Conservation (phyloP, 1,140 invertebrate species). For the Cherax quadricarinatus region DNA sequence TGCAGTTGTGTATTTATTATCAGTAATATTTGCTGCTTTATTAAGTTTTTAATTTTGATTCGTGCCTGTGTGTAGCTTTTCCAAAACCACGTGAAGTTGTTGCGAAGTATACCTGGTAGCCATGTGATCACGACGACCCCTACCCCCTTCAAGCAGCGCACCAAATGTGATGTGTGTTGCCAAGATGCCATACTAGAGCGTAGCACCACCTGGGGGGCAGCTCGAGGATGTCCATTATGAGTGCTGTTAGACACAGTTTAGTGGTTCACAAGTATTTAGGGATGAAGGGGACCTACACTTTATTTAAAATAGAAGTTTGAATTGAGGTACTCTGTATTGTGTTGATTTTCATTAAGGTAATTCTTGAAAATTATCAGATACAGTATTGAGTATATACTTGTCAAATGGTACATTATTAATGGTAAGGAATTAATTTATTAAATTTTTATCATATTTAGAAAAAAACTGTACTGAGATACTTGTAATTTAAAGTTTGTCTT, state of each 20-base stretch:
- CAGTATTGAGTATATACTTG: no score
- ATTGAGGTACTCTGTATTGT: background rate
- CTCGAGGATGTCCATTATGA: slow-evolving; percentile 22
- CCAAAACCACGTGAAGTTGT: slow-evolving; percentile 52
- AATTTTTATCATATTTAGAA: no score
- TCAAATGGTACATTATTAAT: no score
- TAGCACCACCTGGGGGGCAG: slow-evolving; percentile 42
- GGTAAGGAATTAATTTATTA: no score
- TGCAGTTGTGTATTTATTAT: slow-evolving; percentile 59
- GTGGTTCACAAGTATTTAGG: background rate
- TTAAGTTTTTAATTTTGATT: slow-evolving; percentile 55
- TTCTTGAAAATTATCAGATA: background rate
- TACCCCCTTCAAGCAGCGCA: slow-evolving; percentile 56
- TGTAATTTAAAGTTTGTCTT: no score
- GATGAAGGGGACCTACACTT: background rate
- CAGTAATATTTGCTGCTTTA: slow-evolving; percentile 57
- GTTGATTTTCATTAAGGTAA: background rate
- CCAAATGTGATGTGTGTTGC: slow-evolving; percentile 65
- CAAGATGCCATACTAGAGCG: slow-evolving; percentile 62
- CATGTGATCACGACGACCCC: slow-evolving; percentile 57
- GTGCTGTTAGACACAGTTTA: background rate
- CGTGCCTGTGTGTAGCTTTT: slow-evolving; percentile 62
- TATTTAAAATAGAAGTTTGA: background rate
- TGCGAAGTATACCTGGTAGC: slow-evolving; percentile 59
- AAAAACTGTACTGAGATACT: no score